phyloP scores from a whole-genome alignment of 2,113 vertebrate genomes.

The Tragelaphus buxtoni region DNA sequence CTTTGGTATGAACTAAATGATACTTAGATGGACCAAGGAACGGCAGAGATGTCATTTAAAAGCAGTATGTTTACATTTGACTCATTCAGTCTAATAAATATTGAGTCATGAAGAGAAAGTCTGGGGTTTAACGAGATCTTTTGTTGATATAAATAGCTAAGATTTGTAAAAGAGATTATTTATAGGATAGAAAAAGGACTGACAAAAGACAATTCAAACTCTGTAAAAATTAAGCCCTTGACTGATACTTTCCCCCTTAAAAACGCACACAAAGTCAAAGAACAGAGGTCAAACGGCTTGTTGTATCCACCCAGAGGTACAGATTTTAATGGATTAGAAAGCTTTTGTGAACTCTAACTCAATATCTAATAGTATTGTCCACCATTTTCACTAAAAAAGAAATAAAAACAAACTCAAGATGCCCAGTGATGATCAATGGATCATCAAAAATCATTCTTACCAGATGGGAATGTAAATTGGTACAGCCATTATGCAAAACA shows the following conservation, averaged over 20 bases:
- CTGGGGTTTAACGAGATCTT: neutral
- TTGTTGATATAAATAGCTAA: neutral
- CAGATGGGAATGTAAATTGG: neutral
- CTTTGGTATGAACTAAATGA: neutral
- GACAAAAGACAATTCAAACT: neutral
- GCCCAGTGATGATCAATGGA: neutral
- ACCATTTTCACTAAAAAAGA: neutral
- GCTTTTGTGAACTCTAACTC: neutral
- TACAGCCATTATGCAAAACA: neutral
- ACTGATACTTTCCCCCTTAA: neutral
- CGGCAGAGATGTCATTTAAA: neutral
- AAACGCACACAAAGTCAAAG: neutral
- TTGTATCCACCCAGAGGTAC: neutral
- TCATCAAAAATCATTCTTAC: neutral
- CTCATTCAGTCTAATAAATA: neutral
- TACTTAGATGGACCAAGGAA: neutral
- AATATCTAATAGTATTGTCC: neutral
- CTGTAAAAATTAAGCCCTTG: neutral
- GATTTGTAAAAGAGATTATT: neutral
- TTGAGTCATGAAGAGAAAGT: neutral
- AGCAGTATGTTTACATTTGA: neutral
- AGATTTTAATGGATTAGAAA: neutral
- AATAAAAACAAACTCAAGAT: neutral
- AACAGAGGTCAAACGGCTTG: neutral
- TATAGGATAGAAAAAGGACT: neutral